Conservation (phyloP, 2,113 vertebrate species). For the Pelobates fuscus region DNA sequence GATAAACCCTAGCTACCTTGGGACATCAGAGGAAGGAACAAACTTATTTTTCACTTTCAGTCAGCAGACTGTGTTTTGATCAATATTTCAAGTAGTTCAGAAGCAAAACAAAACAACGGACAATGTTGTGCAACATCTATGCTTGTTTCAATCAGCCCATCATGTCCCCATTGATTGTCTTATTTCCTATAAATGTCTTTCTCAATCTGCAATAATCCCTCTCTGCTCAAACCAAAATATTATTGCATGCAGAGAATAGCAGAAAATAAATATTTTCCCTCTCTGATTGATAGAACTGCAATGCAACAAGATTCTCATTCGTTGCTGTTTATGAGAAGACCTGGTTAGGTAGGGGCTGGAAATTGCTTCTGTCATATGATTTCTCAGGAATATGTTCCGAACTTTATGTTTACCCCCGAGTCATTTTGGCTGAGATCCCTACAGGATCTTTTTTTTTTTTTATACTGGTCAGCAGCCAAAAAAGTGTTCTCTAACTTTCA, state of each 20-base stretch:
- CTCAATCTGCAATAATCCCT: slow-evolving; percentile 7
- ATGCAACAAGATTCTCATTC: not conserved
- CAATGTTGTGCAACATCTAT: slow-evolving; percentile 58
- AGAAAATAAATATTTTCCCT: not conserved
- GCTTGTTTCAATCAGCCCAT: slow-evolving; percentile 17
- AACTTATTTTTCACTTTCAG: slow-evolving; percentile 53
- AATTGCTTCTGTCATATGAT: slow-evolving; percentile 21
- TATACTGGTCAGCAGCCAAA: slow-evolving; percentile 5
- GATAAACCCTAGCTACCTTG: slow-evolving; percentile 23
- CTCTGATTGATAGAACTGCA: not conserved
- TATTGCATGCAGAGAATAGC: not conserved
- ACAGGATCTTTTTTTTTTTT: not conserved
- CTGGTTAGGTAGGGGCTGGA: slow-evolving; percentile 29
- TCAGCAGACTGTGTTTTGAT: slow-evolving; percentile 60
- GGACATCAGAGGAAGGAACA: slow-evolving; percentile 50
- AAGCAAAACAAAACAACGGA: slow-evolving; percentile 51
- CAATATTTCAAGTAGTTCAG: slow-evolving; percentile 46
- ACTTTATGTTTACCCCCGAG: slow-evolving; percentile 26
- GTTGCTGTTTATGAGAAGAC: slow-evolving; percentile 51
- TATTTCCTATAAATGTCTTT: not conserved
- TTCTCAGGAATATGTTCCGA: slow-evolving; percentile 27
- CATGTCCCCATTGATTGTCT: not conserved
- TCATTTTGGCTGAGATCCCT: slow-evolving; percentile 32
- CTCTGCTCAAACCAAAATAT: slow-evolving; percentile 32
- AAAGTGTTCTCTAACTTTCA: not conserved